Evolutionary conservation across 2,888 invertebrate genomes (phyloP).

Genomic region (Strigamia crassipes): DNA sequence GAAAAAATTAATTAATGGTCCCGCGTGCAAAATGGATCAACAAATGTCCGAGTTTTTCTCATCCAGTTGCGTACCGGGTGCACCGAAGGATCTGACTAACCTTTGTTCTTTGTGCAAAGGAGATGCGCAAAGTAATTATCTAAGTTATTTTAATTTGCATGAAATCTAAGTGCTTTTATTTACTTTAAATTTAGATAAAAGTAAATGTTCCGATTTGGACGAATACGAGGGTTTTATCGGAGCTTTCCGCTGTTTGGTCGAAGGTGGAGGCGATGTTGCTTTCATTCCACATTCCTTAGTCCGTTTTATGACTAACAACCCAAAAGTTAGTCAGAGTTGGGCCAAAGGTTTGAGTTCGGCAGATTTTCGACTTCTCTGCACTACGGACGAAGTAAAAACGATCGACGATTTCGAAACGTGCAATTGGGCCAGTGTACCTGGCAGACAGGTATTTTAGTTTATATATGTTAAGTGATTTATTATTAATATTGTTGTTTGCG

Average conservation of each 20-base stretch:
- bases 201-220: slow-evolving; percentile 77
- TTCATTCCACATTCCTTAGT: slow-evolving; percentile 28
- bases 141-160: neutral
- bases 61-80: slow-evolving; percentile 26
- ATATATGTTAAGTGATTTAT: neutral
- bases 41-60: slow-evolving; percentile 18
- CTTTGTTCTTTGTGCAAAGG: slow-evolving; percentile 33
- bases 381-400: slow-evolving; percentile 65
- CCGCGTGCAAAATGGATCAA: neutral
- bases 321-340: slow-evolving; percentile 54
- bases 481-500: neutral
- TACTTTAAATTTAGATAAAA: slow-evolving; percentile 10
- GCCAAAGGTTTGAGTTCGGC: slow-evolving; percentile 61
- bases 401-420: slow-evolving; percentile 66
- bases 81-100: neutral
- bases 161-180: neutral
- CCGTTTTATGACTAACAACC: slow-evolving; percentile 41
- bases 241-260: slow-evolving; percentile 77
- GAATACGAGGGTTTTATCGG: slow-evolving; percentile 85
- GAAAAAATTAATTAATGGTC: neutral
- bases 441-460: slow-evolving; percentile 61
- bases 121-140: neutral
- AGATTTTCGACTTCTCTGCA: slow-evolving; percentile 69
- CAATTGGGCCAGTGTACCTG: slow-evolving; percentile 68
- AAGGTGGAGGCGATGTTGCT: slow-evolving; percentile 83